These are phyloP conservation scores for Peromyscus polionotus DNA, from an alignment of 2,113 vertebrate genomes.

Conservation along the genomic window DNA sequence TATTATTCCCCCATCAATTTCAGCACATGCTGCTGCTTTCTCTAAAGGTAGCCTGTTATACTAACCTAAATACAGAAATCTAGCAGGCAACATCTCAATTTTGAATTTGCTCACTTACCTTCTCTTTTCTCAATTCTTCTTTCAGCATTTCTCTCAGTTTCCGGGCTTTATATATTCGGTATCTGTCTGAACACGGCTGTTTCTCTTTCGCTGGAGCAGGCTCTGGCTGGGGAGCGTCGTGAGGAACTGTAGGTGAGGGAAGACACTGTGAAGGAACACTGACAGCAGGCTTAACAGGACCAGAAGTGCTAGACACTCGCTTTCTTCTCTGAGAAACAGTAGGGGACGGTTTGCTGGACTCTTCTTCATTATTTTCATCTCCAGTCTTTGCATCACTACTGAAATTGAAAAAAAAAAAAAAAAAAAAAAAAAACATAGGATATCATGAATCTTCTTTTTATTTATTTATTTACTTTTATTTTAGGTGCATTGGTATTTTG, in stretches of 20 bases:
- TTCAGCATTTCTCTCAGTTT: slow-evolving; percentile 95
- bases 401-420: slow-evolving; percentile 63
- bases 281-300: slow-evolving; percentile 88
- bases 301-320: slow-evolving; percentile 91
- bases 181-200: slow-evolving; percentile 87
- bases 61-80: slow-evolving; percentile 39
- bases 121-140: slow-evolving; percentile 93
- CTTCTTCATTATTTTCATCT: slow-evolving; percentile 77
- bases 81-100: slow-evolving; percentile 22
- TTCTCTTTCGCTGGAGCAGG: slow-evolving; percentile 76
- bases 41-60: slow-evolving; percentile 4
- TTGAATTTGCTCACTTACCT: slow-evolving; percentile 87
- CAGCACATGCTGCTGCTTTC: neutral
- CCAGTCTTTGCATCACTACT: slow-evolving; percentile 86
- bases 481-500: too few relatives aligned
- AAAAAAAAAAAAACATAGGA: neutral
- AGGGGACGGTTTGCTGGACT: slow-evolving; percentile 80
- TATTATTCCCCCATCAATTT: slow-evolving; percentile 29
- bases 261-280: slow-evolving; percentile 83
- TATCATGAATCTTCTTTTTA: neutral
- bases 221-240: slow-evolving; percentile 72
- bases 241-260: slow-evolving; percentile 75
- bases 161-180: slow-evolving; percentile 93
- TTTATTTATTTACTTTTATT: too few relatives aligned
- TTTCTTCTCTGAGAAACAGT: slow-evolving; percentile 92